Evolutionary conservation across 2,888 invertebrate species (phyloP).

Genomic region (Petrolisthes cinctipes): DNA sequence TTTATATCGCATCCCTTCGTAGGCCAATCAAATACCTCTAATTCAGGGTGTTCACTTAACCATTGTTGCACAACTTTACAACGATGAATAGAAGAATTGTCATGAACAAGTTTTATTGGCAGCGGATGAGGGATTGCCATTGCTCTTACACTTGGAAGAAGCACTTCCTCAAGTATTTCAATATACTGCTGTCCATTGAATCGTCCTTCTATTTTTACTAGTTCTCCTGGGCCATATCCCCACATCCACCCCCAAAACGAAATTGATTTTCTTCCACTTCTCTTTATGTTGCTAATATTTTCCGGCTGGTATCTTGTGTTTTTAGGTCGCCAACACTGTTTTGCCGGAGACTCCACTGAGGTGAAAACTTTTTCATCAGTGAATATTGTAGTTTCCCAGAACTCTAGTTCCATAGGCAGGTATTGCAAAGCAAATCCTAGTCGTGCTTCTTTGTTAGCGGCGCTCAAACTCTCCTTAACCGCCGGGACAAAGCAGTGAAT

Average conservation of each 20-base stretch:
- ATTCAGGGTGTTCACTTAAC: constrained; percentile 22
- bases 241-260: constrained; percentile 31
- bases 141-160: not conserved
- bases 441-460: constrained; percentile 14
- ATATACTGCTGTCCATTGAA: constrained; percentile 15
- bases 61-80: constrained; percentile 8
- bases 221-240: constrained; percentile 15
- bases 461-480: constrained; percentile 9
- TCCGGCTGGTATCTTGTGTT: constrained; percentile 26
- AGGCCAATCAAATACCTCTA: constrained; percentile 6
- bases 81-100: constrained; percentile 13
- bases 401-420: constrained; percentile 12
- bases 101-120: constrained; percentile 11
- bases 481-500: constrained; percentile 21
- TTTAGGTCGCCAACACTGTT: constrained; percentile 9
- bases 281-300: not conserved
- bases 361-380: constrained; percentile 20
- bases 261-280: not conserved
- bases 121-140: constrained; percentile 1
- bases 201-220: constrained; percentile 23
- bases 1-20: constrained; percentile 25
- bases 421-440: constrained; percentile 24
- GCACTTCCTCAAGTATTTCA: constrained; percentile 14
- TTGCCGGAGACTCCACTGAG: constrained; percentile 10
- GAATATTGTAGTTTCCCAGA: constrained; percentile 14